Evolutionary conservation across 2,797 vertebrate genomes (phyloP), one percentile per base, ranked within the genome.

Genomic region (Lithobates pipiens): DNA sequence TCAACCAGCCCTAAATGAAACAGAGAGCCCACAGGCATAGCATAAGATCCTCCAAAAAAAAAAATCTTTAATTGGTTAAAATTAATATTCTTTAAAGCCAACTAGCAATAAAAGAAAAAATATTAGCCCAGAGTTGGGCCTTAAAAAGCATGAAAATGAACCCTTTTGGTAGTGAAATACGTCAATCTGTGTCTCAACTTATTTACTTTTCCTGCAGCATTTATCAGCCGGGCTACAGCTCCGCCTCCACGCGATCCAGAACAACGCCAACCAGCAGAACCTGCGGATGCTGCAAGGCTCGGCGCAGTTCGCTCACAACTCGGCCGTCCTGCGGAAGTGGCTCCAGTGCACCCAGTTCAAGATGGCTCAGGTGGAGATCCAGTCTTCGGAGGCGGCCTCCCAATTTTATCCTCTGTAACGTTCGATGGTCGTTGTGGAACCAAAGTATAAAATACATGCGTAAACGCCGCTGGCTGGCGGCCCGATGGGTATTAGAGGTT

Each of bases 311-410:
- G 95, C 94, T 67, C 93, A 95, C 0, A 96, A 95, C 86, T 96
- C 97, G 0, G 94, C 95, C 0, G 96, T 96, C 44, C 95, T 99
- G 82, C 97, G 97, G 89, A 99, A 99, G 89, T 99, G 98, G 98
- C 95, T 99, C 57, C 98, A 97, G 90, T 99, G 98, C 88, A 98
- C 98, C 34, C 98, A 98, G 89, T 99, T 99, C 92, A 99, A 99
- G 90, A 99, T 99, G 98, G 98, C 98, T 85, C 98, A 99, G 93
- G 98, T 99, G 93, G 98, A 99, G 92, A 99, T 99, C 92, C 98
- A 99, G 94, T 99, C 98, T 0, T 99, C 98, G 0, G 98, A 99
- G 92, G 98, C 98, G 0, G 97, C 98, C 3, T 99, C 98, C 21
- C 98, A 99, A 84, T 99, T 99, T 92, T 99, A 99, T 91, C 98